These are phyloP conservation scores for Melipona quadrifasciata DNA, from an alignment of 1,140 invertebrate genomes.

Conservation along the genomic window DNA sequence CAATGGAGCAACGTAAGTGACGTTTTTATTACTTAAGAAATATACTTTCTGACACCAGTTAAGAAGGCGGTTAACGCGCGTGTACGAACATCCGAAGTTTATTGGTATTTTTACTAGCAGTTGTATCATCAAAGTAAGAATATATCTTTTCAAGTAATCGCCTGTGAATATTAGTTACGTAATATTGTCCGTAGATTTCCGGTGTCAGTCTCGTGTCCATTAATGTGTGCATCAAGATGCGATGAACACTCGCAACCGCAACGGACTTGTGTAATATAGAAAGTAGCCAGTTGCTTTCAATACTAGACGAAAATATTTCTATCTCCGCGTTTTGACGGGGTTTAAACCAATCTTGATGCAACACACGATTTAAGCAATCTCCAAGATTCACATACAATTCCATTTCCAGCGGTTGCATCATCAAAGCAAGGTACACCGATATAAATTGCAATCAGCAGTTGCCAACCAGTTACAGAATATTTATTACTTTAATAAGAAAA, in stretches of 20 bases:
- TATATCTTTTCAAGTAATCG: neutral
- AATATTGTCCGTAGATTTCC: conserved; percentile 13
- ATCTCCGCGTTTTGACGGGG: neutral
- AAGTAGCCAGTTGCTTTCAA: conserved; percentile 20
- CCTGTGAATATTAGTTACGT: conserved; percentile 19
- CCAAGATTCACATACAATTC: neutral
- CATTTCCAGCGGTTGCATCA: neutral
- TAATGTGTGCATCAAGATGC: conserved; percentile 15
- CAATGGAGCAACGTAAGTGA: conserved; percentile 94
- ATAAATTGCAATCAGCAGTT: neutral
- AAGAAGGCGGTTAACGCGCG: neutral
- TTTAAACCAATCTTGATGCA: neutral
- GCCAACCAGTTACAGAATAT: neutral
- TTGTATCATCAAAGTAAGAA: no score
- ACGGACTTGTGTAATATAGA: conserved; percentile 37
- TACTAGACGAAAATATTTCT: conserved; percentile 7
- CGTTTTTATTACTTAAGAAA: neutral
- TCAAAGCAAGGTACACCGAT: neutral
- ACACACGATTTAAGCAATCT: neutral
- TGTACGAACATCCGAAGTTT: neutral
- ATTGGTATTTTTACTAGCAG: neutral
- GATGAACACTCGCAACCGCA: neutral
- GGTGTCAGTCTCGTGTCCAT: neutral
- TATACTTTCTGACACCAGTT: neutral
- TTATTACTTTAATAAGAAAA: neutral